Evolutionary conservation across 2,888 invertebrate genomes (phyloP).

Genomic region (Tubiluchus corallicola): DNA sequence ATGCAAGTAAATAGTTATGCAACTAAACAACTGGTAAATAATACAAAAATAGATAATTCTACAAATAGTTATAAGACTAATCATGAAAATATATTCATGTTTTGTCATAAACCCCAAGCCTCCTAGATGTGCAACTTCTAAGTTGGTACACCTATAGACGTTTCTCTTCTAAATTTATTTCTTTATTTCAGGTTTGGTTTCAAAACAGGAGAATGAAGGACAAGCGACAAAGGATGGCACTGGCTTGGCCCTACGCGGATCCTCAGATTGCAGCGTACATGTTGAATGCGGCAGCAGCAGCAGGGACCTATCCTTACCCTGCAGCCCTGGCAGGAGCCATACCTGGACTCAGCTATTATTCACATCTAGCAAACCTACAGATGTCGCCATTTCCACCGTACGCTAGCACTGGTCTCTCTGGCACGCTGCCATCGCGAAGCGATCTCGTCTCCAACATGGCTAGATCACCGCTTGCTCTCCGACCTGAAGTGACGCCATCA

Average conservation of each 20-base stretch:
- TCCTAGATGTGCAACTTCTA: too few relatives aligned
- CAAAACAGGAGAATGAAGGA: constrained; percentile 93
- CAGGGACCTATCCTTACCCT: constrained; percentile 7
- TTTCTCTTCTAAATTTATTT: too few relatives aligned
- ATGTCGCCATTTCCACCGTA: background rate
- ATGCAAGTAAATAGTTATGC: too few relatives aligned
- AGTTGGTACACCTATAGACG: too few relatives aligned
- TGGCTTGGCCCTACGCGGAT: constrained; percentile 88
- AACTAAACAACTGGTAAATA: too few relatives aligned
- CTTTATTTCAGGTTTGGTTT: constrained; percentile 98
- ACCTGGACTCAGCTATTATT: background rate
- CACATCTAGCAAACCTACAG: background rate
- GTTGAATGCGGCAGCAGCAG: constrained; percentile 50
- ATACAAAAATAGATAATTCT: too few relatives aligned
- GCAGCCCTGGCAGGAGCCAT: constrained; percentile 45
- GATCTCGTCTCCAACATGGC: background rate
- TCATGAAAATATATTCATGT: too few relatives aligned
- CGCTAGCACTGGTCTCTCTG: background rate
- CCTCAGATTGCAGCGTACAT: constrained; percentile 74
- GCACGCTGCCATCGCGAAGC: background rate
- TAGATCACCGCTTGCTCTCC: background rate
- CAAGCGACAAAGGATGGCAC: constrained; percentile 79
- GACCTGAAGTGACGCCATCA: background rate
- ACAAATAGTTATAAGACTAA: too few relatives aligned
- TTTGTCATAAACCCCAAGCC: too few relatives aligned